A percentile compares a stretch with the other conserved stretches of the same genome.
phyloP scores from a whole-genome alignment of 1,140 invertebrate species.

The Drosophila arizonae region DNA sequence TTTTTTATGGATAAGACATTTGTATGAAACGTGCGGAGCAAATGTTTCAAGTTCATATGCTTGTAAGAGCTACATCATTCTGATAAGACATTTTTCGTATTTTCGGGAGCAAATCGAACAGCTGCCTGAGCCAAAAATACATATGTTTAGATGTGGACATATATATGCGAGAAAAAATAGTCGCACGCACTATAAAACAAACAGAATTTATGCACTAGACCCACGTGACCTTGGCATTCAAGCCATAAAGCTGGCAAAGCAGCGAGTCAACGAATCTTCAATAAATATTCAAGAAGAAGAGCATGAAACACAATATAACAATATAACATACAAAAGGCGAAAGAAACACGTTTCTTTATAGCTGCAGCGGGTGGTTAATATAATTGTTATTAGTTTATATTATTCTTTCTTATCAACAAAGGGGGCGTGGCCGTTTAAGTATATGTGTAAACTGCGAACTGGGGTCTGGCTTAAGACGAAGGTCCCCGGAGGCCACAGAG shows the following conservation, averaged over 20 bases:
- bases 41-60: not conserved
- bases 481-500: no score
- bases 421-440: no score
- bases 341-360: conserved; percentile 5
- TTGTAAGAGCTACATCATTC: no score
- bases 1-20: no score
- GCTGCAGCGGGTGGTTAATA: no score
- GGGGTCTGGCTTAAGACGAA: not conserved
- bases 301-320: not conserved
- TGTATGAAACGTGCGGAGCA: no score
- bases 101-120: not conserved
- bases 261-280: conserved; percentile 14
- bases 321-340: conserved; percentile 5
- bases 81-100: not conserved
- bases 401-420: not conserved
- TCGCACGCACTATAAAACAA: conserved; percentile 12
- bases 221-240: conserved; percentile 60
- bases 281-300: conserved; percentile 4
- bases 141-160: not conserved
- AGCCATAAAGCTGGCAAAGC: conserved; percentile 46
- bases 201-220: conserved; percentile 23
- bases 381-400: not conserved
- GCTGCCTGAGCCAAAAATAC: not conserved
- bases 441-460: not conserved
- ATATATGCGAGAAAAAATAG: not conserved